These are phyloP conservation scores for Neocrepidodera transversa DNA, from an alignment of 2,888 invertebrate species.

Conservation along the genomic window DNA sequence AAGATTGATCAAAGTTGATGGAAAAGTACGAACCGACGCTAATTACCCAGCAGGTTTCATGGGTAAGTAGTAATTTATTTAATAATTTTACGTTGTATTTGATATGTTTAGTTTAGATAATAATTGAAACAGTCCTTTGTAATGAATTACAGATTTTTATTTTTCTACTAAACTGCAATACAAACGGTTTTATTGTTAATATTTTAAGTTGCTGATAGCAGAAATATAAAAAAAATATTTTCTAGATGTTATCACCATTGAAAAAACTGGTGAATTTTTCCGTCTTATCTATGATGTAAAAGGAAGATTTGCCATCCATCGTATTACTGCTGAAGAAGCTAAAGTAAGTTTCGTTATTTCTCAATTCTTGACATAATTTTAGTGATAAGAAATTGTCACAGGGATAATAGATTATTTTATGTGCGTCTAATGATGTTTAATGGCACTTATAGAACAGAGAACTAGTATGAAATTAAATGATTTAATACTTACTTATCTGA, in stretches of 20 bases:
- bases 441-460: conserved; percentile 26
- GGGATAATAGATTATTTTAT: no score
- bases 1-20: conserved; percentile 96
- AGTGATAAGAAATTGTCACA: no score
- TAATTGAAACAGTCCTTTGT: no score
- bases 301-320: conserved; percentile 96
- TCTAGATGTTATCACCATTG: conserved; percentile 97
- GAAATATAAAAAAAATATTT: conserved; percentile 45
- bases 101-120: no score
- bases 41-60: conserved; percentile 99
- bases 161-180: no score
- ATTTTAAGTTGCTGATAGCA: neutral
- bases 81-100: conserved; percentile 2
- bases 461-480: conserved; percentile 27
- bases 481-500: conserved; percentile 56
- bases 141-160: no score
- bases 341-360: conserved; percentile 86
- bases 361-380: no score
- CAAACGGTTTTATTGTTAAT: neutral
- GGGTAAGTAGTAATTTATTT: conserved; percentile 73
- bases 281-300: conserved; percentile 98
- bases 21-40: conserved; percentile 96
- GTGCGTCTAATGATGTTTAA: conserved; percentile 16
- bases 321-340: conserved; percentile 96
- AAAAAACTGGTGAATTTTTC: conserved; percentile 98